Percentiles rank a stretch among this genome's conserved stretches.
phyloP scores from a whole-genome alignment of 2,113 vertebrate species.

The Nothobranchius kuhntae region DNA sequence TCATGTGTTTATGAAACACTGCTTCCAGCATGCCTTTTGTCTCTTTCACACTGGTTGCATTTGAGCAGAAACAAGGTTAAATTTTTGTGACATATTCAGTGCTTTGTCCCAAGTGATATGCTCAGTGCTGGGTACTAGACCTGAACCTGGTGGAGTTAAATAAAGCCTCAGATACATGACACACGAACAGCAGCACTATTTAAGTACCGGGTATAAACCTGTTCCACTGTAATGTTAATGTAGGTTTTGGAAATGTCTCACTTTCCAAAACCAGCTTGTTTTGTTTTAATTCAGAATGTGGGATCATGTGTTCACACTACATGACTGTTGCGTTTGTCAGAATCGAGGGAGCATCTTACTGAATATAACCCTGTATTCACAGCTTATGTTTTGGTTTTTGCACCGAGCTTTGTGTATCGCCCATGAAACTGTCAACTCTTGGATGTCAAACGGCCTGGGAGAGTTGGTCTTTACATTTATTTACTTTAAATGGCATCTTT shows the following conservation, averaged over 20 bases:
- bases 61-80: slow-evolving; percentile 22
- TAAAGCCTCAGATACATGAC: slow-evolving; percentile 8
- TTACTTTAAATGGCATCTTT: slow-evolving; percentile 62
- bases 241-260: background rate
- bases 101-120: slow-evolving; percentile 11
- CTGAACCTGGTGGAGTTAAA: slow-evolving; percentile 1
- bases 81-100: slow-evolving; percentile 10
- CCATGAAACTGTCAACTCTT: too few relatives aligned
- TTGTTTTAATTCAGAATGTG: slow-evolving; percentile 1
- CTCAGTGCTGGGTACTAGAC: background rate
- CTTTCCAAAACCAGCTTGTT: slow-evolving; percentile 12
- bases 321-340: slow-evolving; percentile 20
- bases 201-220: background rate
- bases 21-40: slow-evolving; percentile 32
- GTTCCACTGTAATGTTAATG: slow-evolving; percentile 9
- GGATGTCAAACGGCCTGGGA: slow-evolving; percentile 12
- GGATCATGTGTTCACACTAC: slow-evolving; percentile 18
- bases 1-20: slow-evolving; percentile 36
- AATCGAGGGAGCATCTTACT: slow-evolving; percentile 9
- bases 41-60: slow-evolving; percentile 10
- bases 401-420: too few relatives aligned
- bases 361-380: background rate
- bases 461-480: slow-evolving; percentile 55
- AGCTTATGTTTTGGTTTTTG: too few relatives aligned
- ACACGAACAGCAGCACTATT: slow-evolving; percentile 6